Evolutionary conservation across 2,113 vertebrate species (phyloP).

Genomic region (Onychostruthus taczanowskii): DNA sequence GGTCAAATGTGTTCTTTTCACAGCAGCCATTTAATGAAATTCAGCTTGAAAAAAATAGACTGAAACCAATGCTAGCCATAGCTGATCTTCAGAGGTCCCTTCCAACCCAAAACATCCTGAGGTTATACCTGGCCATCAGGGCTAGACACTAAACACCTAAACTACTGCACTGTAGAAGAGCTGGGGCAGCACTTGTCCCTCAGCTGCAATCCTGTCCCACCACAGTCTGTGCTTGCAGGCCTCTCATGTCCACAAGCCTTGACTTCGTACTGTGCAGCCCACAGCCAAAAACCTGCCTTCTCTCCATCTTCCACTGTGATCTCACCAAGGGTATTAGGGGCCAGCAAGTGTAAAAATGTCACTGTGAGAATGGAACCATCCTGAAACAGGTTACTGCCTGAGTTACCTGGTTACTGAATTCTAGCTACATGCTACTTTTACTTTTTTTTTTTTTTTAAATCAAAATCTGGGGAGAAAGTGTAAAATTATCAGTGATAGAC

Average conservation of each 20-base stretch:
- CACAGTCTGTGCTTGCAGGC: not conserved
- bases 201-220: fast-evolving
- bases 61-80: not conserved
- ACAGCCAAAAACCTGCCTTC: not conserved
- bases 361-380: not conserved
- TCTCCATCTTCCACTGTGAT: fast-evolving
- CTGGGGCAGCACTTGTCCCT: not conserved
- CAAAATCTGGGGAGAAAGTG: not conserved
- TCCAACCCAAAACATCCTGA: not conserved
- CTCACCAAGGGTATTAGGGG: not conserved
- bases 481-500: not conserved
- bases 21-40: not conserved
- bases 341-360: not conserved
- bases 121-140: not conserved
- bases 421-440: not conserved
- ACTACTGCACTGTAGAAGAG: not conserved
- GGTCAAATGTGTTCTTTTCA: not conserved
- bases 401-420: not conserved
- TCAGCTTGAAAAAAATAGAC: not conserved
- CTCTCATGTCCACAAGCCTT: not conserved
- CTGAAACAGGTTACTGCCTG: not conserved
- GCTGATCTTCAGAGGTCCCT: not conserved
- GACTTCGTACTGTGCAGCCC: fast-evolving
- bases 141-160: not conserved
- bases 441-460: not conserved